A percentile compares a stretch with the other conserved stretches of the same genome.
phyloP scores from a whole-genome alignment of 2,888 invertebrate species.

The Lutraria lutraria region DNA sequence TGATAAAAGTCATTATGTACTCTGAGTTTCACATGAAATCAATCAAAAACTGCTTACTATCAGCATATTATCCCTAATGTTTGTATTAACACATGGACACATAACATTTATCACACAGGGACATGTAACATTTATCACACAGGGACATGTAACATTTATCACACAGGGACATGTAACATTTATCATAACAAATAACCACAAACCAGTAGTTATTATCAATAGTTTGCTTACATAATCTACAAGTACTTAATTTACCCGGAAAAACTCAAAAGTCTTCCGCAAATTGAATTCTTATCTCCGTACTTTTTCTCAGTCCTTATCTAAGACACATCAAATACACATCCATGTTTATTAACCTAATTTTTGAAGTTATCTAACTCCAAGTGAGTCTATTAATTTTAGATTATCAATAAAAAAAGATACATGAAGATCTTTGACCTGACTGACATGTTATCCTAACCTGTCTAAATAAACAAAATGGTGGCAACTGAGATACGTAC shows the following conservation, averaged over 20 bases:
- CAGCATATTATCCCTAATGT: background rate
- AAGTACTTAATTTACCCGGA: background rate
- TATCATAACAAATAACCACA: background rate
- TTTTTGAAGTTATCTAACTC: conserved; percentile 12
- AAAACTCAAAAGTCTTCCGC: background rate
- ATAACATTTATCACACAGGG: background rate
- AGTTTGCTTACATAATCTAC: background rate
- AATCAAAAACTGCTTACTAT: background rate
- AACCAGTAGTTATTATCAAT: background rate
- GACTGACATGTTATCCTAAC: background rate
- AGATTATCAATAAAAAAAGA: conserved; percentile 6
- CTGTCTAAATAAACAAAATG: conserved; percentile 1
- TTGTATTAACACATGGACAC: background rate
- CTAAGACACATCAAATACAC: conserved; percentile 8
- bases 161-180: background rate
- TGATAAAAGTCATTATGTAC: background rate
- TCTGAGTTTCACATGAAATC: background rate
- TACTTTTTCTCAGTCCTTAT: background rate
- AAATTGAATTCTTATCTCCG: background rate
- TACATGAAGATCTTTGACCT: conserved; percentile 18
- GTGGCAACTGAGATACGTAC: background rate
- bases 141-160: background rate
- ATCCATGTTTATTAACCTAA: conserved; percentile 20
- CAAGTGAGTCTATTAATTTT: background rate
- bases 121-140: background rate